Evolutionary conservation across 1,140 invertebrate species (phyloP).

Genomic region (Calosoma granatense): DNA sequence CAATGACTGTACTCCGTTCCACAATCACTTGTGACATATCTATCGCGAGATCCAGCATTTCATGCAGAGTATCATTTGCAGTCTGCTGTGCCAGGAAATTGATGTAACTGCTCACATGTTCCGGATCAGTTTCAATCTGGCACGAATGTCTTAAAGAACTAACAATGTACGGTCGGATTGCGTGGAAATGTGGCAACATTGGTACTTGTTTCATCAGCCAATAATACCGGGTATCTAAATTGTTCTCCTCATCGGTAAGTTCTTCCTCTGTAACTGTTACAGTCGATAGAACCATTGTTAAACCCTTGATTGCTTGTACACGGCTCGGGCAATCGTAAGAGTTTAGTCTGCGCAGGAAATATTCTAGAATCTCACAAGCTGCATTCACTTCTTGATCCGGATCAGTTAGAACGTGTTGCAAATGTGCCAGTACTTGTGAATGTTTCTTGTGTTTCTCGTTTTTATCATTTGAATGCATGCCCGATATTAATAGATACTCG

Average conservation of each 20-base stretch:
- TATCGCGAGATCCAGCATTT: constrained; percentile 50
- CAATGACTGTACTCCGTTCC: constrained; percentile 81
- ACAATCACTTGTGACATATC: constrained; percentile 89
- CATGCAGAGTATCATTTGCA: constrained; percentile 49
- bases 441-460: constrained; percentile 59
- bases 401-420: constrained; percentile 52
- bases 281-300: constrained; percentile 44
- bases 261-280: constrained; percentile 28
- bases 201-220: constrained; percentile 76
- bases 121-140: constrained; percentile 81
- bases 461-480: constrained; percentile 27
- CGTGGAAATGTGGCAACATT: constrained; percentile 58
- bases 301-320: constrained; percentile 60
- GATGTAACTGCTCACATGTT: constrained; percentile 80
- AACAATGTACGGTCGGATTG: constrained; percentile 55
- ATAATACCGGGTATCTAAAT: constrained; percentile 22
- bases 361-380: constrained; percentile 78
- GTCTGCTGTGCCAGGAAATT: constrained; percentile 72
- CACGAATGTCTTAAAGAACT: constrained; percentile 69
- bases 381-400: constrained; percentile 45
- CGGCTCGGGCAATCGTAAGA: constrained; percentile 69
- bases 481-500: constrained; percentile 83
- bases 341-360: constrained; percentile 77
- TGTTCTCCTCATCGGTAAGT: constrained; percentile 31
- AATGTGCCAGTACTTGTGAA: constrained; percentile 66